Conservation (phyloP, 2,888 invertebrate genomes). For the Sesia apiformis region DNA sequence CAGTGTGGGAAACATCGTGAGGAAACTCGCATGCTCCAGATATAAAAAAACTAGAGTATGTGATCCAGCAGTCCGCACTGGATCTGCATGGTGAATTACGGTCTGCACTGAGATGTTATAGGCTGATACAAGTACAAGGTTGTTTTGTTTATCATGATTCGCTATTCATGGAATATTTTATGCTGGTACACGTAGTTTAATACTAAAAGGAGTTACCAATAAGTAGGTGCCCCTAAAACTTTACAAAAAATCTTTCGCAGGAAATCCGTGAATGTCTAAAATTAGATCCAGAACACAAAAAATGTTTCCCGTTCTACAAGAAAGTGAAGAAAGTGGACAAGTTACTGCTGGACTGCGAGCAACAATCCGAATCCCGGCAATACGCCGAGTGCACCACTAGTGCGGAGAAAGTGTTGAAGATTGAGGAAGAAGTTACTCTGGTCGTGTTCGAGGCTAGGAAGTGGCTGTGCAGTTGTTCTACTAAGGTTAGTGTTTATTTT, state of each 20-base stretch:
- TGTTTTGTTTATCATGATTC: no score
- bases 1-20: no score
- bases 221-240: not conserved
- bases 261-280: slow-evolving; percentile 98
- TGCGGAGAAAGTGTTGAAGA: slow-evolving; percentile 78
- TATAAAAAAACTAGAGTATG: no score
- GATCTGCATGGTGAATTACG: no score
- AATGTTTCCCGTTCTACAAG: slow-evolving; percentile 97
- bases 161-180: no score
- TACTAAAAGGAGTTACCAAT: not conserved
- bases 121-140: no score
- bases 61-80: no score
- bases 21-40: no score
- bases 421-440: slow-evolving; percentile 81
- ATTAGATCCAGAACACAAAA: slow-evolving; percentile 97
- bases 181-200: no score
- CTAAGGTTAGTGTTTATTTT: slow-evolving; percentile 24
- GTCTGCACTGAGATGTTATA: no score
- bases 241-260: slow-evolving; percentile 18
- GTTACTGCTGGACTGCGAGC: slow-evolving; percentile 78
- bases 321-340: slow-evolving; percentile 95
- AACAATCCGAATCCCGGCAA: slow-evolving; percentile 75
- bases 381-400: slow-evolving; percentile 80
- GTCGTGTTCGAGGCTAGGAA: slow-evolving; percentile 84
- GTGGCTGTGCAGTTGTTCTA: slow-evolving; percentile 87